These are phyloP conservation scores for Eugnorisma glareosa DNA, from an alignment of 2,888 invertebrate species.

Conservation along the genomic window DNA sequence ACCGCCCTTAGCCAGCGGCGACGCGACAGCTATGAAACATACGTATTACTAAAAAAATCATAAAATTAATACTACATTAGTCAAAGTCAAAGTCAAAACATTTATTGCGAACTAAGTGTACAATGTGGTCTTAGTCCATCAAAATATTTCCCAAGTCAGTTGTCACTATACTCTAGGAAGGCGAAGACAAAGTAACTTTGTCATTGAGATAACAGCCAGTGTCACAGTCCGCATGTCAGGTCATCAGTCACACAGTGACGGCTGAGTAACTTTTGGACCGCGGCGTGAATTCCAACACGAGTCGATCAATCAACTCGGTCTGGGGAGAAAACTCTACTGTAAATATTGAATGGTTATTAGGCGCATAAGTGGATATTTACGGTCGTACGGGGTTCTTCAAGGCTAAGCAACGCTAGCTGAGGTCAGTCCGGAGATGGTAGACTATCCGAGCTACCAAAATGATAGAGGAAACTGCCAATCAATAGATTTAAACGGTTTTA, in stretches of 20 bases:
- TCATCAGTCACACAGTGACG: constrained; percentile 30
- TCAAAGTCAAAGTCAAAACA: too few relatives aligned
- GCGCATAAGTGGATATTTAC: background rate
- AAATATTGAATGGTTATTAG: background rate
- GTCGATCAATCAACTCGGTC: constrained; percentile 23
- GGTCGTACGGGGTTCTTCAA: background rate
- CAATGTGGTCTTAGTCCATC: too few relatives aligned
- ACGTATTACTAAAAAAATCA: too few relatives aligned
- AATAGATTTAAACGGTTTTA: too few relatives aligned
- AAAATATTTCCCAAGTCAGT: background rate
- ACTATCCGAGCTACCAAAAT: too few relatives aligned
- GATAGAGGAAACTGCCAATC: too few relatives aligned
- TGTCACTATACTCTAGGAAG: background rate
- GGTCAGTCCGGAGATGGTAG: background rate
- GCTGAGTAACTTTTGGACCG: constrained; percentile 11
- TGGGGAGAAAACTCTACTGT: background rate
- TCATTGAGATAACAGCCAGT: constrained; percentile 29
- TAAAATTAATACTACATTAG: background rate
- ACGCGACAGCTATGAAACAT: too few relatives aligned
- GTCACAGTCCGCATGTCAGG: constrained; percentile 12
- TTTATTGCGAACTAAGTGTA: too few relatives aligned
- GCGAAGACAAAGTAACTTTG: constrained; percentile 11
- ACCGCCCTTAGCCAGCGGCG: too few relatives aligned
- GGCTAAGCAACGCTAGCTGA: background rate
- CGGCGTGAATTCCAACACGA: constrained; percentile 29